Evolutionary conservation across 1,140 invertebrate species (phyloP).

Genomic region (Geopemphigus sp.): DNA sequence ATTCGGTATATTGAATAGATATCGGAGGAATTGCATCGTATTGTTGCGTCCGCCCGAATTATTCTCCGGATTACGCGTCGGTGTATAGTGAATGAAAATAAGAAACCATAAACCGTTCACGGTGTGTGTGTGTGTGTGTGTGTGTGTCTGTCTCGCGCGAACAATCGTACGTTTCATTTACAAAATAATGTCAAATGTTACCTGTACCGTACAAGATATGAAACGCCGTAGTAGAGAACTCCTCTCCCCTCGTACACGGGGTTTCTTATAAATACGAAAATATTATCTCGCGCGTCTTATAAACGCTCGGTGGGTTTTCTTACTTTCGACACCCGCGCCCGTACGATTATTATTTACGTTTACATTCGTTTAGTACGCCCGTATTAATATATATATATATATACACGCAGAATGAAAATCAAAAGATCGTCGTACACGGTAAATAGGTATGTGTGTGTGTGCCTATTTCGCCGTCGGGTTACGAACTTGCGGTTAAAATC

Average conservation of each 20-base stretch:
- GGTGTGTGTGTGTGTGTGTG: background rate
- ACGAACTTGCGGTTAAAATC: too few relatives aligned
- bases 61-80: background rate
- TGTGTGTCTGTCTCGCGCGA: background rate
- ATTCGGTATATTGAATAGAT: slow-evolving; percentile 1
- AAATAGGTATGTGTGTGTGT: too few relatives aligned
- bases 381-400: too few relatives aligned
- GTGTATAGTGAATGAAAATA: too few relatives aligned
- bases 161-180: background rate
- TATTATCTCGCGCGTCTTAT: background rate
- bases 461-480: too few relatives aligned
- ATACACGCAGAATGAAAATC: too few relatives aligned
- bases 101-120: background rate
- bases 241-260: background rate
- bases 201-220: background rate
- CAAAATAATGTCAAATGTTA: background rate
- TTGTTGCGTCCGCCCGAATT: background rate
- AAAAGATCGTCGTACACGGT: too few relatives aligned
- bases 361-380: too few relatives aligned
- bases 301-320: slow-evolving; percentile 4
- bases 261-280: background rate
- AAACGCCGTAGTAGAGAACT: background rate
- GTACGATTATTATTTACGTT: too few relatives aligned
- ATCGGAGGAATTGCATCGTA: background rate
- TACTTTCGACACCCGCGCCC: too few relatives aligned